phyloP scores from a whole-genome alignment of 2,888 invertebrate species.

The Drosophila koepferae region DNA sequence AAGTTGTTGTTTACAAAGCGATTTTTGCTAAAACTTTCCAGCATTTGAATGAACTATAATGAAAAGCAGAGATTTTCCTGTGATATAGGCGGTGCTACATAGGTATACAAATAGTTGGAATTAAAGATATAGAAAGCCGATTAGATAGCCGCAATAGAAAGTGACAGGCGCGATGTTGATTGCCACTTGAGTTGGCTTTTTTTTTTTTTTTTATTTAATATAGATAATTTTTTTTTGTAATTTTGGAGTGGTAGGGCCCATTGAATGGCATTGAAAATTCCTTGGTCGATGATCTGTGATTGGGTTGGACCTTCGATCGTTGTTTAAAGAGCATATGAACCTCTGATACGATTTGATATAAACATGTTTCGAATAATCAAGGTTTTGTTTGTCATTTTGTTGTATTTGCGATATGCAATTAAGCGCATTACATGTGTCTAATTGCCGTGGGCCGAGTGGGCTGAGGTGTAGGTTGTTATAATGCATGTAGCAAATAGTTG shows the following conservation, averaged over 20 bases:
- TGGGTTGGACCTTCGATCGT: constrained; percentile 6
- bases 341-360: background rate
- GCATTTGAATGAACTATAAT: background rate
- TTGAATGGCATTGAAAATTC: background rate
- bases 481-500: constrained; percentile 66
- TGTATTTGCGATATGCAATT: constrained; percentile 32
- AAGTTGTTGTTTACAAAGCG: background rate
- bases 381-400: background rate
- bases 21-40: background rate
- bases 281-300: constrained; percentile 12
- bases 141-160: constrained; percentile 51
- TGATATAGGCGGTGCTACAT: background rate
- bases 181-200: constrained; percentile 29
- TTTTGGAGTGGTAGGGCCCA: constrained; percentile 19
- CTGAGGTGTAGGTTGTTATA: constrained; percentile 36
- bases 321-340: background rate
- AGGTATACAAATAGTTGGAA: constrained; percentile 3
- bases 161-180: constrained; percentile 42
- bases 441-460: constrained; percentile 21
- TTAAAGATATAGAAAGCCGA: constrained; percentile 26
- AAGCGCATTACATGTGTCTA: constrained; percentile 46
- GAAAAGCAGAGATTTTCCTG: constrained; percentile 1
- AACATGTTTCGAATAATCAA: constrained; percentile 6
- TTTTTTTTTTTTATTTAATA: background rate
- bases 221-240: background rate